Evolutionary conservation across 2,113 vertebrate species (phyloP), one percentile per base, ranked within the genome.

Genomic region (Lipotes vexillifer): DNA sequence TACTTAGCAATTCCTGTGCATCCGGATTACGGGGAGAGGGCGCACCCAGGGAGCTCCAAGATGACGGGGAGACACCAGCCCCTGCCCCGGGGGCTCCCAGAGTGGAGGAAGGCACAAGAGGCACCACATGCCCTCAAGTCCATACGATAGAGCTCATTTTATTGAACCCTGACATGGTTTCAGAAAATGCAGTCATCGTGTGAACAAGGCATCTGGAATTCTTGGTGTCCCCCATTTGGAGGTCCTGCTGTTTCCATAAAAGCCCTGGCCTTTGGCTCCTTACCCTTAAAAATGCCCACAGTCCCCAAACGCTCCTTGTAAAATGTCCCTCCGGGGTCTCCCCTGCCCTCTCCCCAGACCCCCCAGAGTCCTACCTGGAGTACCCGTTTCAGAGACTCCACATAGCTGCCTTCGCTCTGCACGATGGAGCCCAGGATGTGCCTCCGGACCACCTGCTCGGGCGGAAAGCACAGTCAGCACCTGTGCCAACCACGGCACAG

Each of bases 351-450:
- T 31, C 15, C 55, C 94, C 23, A 13, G 52, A 49, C 41, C 52
- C 44, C 55, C 44, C 72, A 0, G 46, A 5, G 21, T 10, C 4
- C 84, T 97, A 99, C 99, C 99, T 99, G 99, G 96, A 99, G 94
- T 97, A 99, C 99, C 65, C 99, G 98, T 98, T 99, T 98, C 77
- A 99, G 97, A 63, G 99, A 99, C 57, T 99, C 99, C 97, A 99
- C 99, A 25, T 99, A 99, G 98, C 99, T 99, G 41, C 99, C 98
- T 97, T 99, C 99, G 0, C 99, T 99, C 98, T 99, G 99, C 88
- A 99, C 99, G 6, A 99, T 99, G 97, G 99, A 99, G 95, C 99
- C 98, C 66, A 99, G 98, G 98, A 99, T 99, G 98, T 99, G 99
- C 27, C 99, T 99, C 46, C 99, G 99, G 44, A 99, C 99, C 94